Evolutionary conservation across 2,797 vertebrate species (phyloP).

Genomic region (Clarias platycephalus): DNA sequence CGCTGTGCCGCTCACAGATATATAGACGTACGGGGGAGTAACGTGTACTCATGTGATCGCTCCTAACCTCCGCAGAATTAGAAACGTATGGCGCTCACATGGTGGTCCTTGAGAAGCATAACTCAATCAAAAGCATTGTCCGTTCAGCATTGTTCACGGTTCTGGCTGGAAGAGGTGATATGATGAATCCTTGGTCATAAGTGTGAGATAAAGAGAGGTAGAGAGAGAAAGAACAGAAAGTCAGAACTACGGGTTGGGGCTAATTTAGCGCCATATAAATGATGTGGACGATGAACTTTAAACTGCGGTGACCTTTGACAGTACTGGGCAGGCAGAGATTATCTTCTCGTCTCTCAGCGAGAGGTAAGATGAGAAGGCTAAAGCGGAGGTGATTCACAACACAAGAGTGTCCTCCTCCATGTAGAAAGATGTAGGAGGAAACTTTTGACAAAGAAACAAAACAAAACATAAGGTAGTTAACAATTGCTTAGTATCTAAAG

Average conservation of each 20-base stretch:
- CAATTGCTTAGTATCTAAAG: conserved; percentile 28
- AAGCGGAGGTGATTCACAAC: conserved; percentile 73
- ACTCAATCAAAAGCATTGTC: conserved; percentile 66
- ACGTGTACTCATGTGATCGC: conserved; percentile 82
- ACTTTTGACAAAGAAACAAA: neutral
- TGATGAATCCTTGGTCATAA: conserved; percentile 77
- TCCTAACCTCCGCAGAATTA: conserved; percentile 87
- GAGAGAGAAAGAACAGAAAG: conserved; percentile 70
- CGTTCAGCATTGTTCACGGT: conserved; percentile 47
- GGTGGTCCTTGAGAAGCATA: conserved; percentile 83
- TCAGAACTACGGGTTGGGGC: conserved; percentile 74
- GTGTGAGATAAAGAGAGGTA: conserved; percentile 68
- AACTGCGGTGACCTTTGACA: conserved; percentile 88
- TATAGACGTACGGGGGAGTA: conserved; percentile 79
- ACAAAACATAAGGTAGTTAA: conserved; percentile 60
- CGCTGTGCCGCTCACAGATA: conserved; percentile 66
- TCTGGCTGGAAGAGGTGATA: conserved; percentile 57
- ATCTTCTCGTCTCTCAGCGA: conserved; percentile 78
- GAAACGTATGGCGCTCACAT: conserved; percentile 84
- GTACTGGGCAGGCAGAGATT: conserved; percentile 83
- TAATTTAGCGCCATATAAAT: conserved; percentile 92
- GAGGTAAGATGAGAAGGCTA: conserved; percentile 67
- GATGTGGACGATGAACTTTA: conserved; percentile 85
- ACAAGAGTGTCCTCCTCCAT: conserved; percentile 67
- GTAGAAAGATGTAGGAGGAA: neutral